Evolutionary conservation across 2,888 invertebrate species (phyloP).

Genomic region (Agrotis clavis): DNA sequence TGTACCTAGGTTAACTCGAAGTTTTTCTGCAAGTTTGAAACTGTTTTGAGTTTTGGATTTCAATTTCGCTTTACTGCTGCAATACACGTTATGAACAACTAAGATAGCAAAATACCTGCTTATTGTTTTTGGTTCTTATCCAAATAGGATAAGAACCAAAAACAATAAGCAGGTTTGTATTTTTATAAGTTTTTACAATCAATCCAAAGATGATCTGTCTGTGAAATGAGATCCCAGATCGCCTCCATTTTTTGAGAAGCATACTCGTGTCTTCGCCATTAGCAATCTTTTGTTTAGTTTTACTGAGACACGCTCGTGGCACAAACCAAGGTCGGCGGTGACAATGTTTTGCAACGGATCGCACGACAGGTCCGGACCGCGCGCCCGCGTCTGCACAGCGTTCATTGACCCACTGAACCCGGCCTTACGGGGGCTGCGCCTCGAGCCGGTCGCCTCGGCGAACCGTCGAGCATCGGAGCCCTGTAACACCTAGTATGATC

Average conservation of each 20-base stretch:
- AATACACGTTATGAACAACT: background rate
- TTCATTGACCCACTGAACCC: conserved; percentile 89
- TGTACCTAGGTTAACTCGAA: background rate
- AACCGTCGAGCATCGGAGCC: conserved; percentile 47
- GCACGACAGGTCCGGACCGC: conserved; percentile 79
- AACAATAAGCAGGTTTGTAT: no score
- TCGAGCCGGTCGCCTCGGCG: conserved; percentile 62
- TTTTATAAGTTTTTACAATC: background rate
- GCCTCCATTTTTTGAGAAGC: conserved; percentile 22
- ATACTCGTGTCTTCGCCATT: conserved; percentile 39
- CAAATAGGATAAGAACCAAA: no score
- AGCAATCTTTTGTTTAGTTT: conserved; percentile 67
- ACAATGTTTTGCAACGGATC: conserved; percentile 83
- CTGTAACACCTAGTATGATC: conserved; percentile 48
- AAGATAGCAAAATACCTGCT: background rate
- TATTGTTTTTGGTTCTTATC: no score
- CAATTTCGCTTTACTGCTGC: no score
- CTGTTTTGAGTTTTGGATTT: background rate
- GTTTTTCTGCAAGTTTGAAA: background rate
- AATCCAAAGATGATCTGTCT: background rate
- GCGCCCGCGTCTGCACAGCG: conserved; percentile 74
- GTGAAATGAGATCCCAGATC: background rate
- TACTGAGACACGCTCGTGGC: conserved; percentile 60
- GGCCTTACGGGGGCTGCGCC: conserved; percentile 67
- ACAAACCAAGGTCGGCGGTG: conserved; percentile 77